These are phyloP conservation scores for Heloderma charlesbogerti DNA, from an alignment of 2,113 vertebrate species.

Conservation along the genomic window DNA sequence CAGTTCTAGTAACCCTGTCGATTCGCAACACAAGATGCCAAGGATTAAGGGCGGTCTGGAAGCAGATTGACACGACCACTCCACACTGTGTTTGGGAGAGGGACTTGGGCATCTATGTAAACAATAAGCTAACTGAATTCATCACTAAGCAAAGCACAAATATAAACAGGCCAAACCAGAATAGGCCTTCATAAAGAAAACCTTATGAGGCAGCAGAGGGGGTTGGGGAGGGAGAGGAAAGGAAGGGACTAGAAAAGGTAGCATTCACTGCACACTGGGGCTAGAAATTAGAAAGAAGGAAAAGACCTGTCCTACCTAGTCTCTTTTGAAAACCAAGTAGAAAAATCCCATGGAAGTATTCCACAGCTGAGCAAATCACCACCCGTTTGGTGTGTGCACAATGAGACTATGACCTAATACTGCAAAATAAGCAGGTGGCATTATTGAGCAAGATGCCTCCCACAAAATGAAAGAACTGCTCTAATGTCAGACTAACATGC, in stretches of 20 bases:
- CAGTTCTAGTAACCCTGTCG: conserved; percentile 13
- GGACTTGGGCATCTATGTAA: background rate
- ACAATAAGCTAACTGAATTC: background rate
- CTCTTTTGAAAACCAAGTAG: background rate
- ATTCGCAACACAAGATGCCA: background rate
- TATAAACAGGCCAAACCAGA: background rate
- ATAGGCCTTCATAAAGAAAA: background rate
- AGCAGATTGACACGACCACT: background rate
- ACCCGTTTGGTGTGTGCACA: conserved; percentile 54
- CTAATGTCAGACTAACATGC: rapidly evolving
- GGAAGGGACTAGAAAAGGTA: background rate
- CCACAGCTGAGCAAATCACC: conserved; percentile 60
- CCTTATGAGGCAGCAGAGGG: background rate
- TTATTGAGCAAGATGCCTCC: background rate
- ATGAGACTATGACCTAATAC: conserved; percentile 61
- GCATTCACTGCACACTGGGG: background rate
- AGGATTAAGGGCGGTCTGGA: background rate
- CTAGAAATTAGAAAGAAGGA: background rate
- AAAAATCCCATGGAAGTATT: conserved; percentile 47
- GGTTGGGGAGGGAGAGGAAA: background rate
- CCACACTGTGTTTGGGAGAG: background rate
- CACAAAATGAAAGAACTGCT: rapidly evolving
- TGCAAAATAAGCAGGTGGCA: conserved; percentile 15
- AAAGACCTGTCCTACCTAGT: background rate
- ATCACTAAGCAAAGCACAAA: background rate